Percentiles rank a stretch among this genome's conserved stretches.
These are phyloP conservation scores for Hydrochoerus hydrochaeris DNA, from an alignment of 2,113 vertebrate genomes.

Conservation along the genomic window DNA sequence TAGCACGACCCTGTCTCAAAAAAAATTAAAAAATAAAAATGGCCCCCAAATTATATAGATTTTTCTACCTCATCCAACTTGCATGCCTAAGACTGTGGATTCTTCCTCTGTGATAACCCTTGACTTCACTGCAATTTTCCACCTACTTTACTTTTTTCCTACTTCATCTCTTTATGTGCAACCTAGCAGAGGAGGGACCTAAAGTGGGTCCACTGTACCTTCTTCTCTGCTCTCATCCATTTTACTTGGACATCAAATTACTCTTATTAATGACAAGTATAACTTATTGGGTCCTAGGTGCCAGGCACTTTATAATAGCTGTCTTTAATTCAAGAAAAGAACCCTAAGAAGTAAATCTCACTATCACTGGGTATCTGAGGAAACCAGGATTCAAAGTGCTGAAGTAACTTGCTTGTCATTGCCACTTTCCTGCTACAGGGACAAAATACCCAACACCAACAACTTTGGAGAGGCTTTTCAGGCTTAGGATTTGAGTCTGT, in stretches of 20 bases:
- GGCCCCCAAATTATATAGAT: not conserved
- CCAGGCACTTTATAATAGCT: not conserved
- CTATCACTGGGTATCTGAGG: not conserved
- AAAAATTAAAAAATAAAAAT: not conserved
- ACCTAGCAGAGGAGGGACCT: not conserved
- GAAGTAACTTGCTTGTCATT: not conserved
- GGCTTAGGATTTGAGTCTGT: not conserved
- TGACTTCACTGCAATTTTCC: not conserved
- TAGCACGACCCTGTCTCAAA: not conserved
- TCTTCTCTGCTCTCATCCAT: not conserved
- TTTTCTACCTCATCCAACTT: not conserved
- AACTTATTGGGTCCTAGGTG: not conserved
- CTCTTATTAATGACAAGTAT: not conserved
- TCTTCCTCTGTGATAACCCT: not conserved
- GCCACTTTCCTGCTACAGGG: not conserved
- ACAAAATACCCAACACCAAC: not conserved
- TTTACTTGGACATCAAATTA: not conserved
- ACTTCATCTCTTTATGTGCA: not conserved
- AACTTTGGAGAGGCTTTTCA: not conserved
- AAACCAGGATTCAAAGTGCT: not conserved
- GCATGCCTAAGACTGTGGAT: not conserved
- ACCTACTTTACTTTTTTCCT: not conserved
- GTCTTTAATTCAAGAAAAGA: not conserved
- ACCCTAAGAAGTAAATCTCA: not conserved
- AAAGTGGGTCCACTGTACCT: not conserved